Conservation (phyloP, 2,797 vertebrate genomes). For the Helicolenus hilgendorfi region DNA sequence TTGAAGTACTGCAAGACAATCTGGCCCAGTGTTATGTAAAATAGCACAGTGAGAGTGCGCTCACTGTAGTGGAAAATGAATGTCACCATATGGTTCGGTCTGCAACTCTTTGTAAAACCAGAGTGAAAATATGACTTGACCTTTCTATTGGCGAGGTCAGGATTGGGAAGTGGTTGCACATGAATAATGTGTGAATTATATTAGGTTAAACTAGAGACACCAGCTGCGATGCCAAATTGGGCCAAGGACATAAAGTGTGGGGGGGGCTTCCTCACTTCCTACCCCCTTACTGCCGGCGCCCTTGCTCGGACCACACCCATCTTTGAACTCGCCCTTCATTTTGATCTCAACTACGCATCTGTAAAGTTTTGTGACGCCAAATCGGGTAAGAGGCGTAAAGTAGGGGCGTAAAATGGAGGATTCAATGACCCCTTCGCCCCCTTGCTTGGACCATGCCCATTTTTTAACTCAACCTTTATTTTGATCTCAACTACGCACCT, state of each 20-base stretch:
- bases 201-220: background rate
- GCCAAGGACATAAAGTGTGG: no score
- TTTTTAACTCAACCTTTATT: background rate
- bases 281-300: no score
- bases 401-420: no score
- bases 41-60: constrained; percentile 3
- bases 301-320: no score
- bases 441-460: background rate
- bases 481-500: background rate
- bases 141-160: constrained; percentile 1
- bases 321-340: no score
- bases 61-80: constrained; percentile 52
- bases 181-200: constrained; percentile 7
- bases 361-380: no score
- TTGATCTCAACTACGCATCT: no score
- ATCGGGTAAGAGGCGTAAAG: no score
- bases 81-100: background rate
- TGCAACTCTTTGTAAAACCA: background rate
- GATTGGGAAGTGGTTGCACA: background rate
- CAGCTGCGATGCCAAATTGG: background rate
- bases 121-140: constrained; percentile 20
- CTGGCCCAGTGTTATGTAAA: constrained; percentile 16
- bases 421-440: no score
- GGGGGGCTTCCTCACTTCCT: no score
- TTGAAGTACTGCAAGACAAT: constrained; percentile 26